Base-by-base conservation (phyloP, 2,888 invertebrate genomes). In the Dioctria linearis region DNA sequence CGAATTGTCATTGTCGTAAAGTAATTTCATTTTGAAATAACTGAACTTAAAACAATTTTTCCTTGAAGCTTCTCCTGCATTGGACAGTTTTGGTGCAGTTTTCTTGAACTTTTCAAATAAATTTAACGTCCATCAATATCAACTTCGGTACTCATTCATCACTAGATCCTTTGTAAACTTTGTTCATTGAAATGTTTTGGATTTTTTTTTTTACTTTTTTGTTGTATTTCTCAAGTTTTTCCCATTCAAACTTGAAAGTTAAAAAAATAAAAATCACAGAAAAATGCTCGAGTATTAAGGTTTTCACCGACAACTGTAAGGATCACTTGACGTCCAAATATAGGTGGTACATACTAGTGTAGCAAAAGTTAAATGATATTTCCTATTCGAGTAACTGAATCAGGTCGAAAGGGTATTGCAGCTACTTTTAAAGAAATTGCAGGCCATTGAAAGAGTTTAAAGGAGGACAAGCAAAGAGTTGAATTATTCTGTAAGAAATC, bases 341-440 rank as follows among this genome's bases (percentile, higher is more conserved):
- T 25, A 25, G 25, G 25, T 25, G 25, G 25, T 25, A 2, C 2
- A 25, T 25, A 57, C 73, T 13, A 59, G 25, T 59, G 59, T 73
- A 40, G 57, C 54, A 54, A 54, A 73, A 73, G 73, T 42, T 73
- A 73, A 73, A 73, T 40, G 73, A 73, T 73, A 73, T 73, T 57
- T 57, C 59, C 73, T 59, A 42, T 73, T 73, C 71, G 42, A 39
- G 42, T 73, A 25, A 25, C 25, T 25, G 57, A 73, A 73, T 73
- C 51, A 73, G 73, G 73, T 73, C 57, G 59, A 73, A 73, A 73
- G 73, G 57, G 73, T 73, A 73, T 73, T 73, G 39, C 51, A 73
- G 73, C 57, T 57, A 73, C 73, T 73, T 73, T 59, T 57, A 13
- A 73, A 42, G 57, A 51, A 57, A 71, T 73, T 73, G 13, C 40